Conservation (phyloP, 2,113 vertebrate genomes). For the Microcebus murinus region DNA sequence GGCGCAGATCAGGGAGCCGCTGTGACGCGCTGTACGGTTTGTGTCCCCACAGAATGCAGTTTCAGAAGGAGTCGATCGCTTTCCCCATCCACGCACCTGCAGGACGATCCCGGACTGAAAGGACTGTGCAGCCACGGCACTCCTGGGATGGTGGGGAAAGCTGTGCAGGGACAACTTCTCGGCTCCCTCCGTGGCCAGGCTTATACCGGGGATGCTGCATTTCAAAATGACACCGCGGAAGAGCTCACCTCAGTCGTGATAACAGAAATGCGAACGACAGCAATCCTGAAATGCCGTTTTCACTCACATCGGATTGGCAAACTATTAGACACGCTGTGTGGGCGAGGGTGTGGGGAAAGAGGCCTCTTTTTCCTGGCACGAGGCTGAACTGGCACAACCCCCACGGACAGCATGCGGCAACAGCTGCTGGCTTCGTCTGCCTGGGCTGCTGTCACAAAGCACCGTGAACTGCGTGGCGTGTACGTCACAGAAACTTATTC, state of each 20-base stretch:
- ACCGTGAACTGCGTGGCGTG: too few relatives aligned
- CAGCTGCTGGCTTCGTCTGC: not conserved
- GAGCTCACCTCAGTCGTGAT: not conserved
- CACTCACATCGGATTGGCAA: not conserved
- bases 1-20: accelerated
- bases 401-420: not conserved
- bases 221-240: not conserved
- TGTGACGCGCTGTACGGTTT: not conserved
- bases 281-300: not conserved
- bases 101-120: not conserved
- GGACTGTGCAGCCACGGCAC: accelerated
- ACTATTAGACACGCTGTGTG: not conserved
- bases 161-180: not conserved
- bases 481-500: not conserved
- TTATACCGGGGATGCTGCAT: not conserved
- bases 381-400: not conserved
- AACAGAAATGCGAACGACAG: not conserved
- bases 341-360: not conserved
- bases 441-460: not conserved
- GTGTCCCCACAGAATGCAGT: accelerated
- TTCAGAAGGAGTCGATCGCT: not conserved
- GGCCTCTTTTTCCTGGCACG: not conserved
- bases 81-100: accelerated
- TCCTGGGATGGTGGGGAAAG: not conserved
- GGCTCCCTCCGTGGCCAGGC: not conserved